phyloP scores from a whole-genome alignment of 2,113 vertebrate genomes.

The Oreotragus oreotragus region DNA sequence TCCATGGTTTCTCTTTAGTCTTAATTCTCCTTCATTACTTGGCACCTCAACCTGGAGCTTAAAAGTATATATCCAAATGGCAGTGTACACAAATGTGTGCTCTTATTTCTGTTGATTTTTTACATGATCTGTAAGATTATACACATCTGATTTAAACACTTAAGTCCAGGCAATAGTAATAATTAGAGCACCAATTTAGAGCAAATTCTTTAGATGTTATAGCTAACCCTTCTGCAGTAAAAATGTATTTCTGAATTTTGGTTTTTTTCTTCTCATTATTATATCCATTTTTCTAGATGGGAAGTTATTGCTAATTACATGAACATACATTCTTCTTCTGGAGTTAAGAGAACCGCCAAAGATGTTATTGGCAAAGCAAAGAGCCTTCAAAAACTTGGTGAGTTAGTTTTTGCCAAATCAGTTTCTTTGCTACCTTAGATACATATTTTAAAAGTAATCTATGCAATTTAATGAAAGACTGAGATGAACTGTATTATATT shows the following conservation, averaged over 20 bases:
- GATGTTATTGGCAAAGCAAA: slow-evolving; percentile 99
- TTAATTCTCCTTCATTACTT: neutral
- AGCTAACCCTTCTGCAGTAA: neutral
- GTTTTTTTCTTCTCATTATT: neutral
- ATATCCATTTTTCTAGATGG: slow-evolving; percentile 83
- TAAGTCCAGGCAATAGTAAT: neutral
- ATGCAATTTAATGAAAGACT: slow-evolving; percentile 12
- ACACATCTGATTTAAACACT: neutral
- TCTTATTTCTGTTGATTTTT: slow-evolving; percentile 7
- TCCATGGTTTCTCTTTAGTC: slow-evolving; percentile 25
- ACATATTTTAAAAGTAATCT: slow-evolving; percentile 39
- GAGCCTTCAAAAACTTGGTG: slow-evolving; percentile 96
- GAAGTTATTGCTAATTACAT: slow-evolving; percentile 99
- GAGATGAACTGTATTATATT: neutral
- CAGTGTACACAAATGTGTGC: neutral
- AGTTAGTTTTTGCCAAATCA: slow-evolving; percentile 48
- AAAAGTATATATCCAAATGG: neutral
- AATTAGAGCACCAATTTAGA: neutral
- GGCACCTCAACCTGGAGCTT: neutral
- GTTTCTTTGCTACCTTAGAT: slow-evolving; percentile 47
- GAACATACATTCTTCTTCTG: slow-evolving; percentile 94
- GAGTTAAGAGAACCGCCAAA: slow-evolving; percentile 94
- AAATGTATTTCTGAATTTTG: neutral
- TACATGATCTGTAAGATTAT: neutral
- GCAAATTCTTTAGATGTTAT: neutral